These are phyloP conservation scores for Eupithecia centaureata DNA, from an alignment of 2,888 invertebrate species.

Conservation along the genomic window DNA sequence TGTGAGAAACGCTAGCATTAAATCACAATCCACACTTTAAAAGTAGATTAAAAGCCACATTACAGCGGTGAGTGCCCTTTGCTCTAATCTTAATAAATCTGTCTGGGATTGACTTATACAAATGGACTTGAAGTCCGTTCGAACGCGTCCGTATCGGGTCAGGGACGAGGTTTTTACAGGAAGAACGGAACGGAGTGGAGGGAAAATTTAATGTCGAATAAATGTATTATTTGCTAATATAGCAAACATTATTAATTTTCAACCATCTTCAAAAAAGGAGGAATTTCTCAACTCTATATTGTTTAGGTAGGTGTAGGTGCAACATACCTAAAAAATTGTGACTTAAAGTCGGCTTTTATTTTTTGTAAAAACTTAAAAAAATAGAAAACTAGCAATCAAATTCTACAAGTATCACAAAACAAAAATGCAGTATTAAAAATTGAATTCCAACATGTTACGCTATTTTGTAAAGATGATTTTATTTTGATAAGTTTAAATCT, in stretches of 20 bases:
- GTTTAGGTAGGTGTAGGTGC: too few species aligned
- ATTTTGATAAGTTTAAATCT: background rate
- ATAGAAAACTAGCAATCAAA: too few species aligned
- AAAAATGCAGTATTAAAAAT: background rate
- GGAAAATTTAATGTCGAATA: too few species aligned
- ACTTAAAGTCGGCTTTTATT: too few species aligned
- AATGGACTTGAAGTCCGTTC: constrained; percentile 36
- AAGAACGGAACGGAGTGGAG: background rate
- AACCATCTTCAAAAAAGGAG: too few species aligned
- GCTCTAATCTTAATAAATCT: constrained; percentile 44
- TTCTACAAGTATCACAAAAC: background rate
- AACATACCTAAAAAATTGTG: too few species aligned
- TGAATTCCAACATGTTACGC: background rate
- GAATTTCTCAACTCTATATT: too few species aligned
- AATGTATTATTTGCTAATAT: too few species aligned
- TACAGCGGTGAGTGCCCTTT: constrained; percentile 37
- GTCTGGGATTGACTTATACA: constrained; percentile 45
- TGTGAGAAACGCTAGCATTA: constrained; percentile 29
- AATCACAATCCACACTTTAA: constrained; percentile 36
- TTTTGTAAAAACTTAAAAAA: too few species aligned
- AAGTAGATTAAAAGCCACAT: constrained; percentile 39
- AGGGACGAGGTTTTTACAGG: constrained; percentile 16
- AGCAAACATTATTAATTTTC: too few species aligned
- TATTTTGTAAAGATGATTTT: background rate
- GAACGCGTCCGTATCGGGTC: constrained; percentile 16